Evolutionary conservation across 2,797 vertebrate species (phyloP).

Genomic region (Miichthys miiuy): DNA sequence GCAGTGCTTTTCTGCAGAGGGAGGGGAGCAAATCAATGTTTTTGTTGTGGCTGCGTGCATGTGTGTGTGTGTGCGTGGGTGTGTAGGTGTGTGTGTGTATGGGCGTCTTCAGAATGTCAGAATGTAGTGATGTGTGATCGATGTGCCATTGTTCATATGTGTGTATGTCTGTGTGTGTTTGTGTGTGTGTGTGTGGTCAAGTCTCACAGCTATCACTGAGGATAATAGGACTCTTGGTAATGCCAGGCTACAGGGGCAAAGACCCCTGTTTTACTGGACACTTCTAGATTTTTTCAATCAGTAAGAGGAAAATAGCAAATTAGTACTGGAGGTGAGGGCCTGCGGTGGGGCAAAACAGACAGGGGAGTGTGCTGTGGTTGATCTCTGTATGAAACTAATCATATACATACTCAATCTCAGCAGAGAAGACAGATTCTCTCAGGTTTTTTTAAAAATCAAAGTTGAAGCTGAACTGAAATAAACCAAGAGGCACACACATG

Average conservation of each 20-base stretch:
- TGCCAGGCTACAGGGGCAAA: constrained; percentile 82
- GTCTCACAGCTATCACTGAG: constrained; percentile 74
- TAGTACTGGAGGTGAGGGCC: constrained; percentile 69
- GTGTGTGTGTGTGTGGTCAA: constrained; percentile 36
- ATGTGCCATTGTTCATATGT: constrained; percentile 69
- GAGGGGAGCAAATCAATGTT: constrained; percentile 95
- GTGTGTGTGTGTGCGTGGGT: constrained; percentile 7
- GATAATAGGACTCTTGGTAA: constrained; percentile 83
- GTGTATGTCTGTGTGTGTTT: constrained; percentile 35
- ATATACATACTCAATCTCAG: constrained; percentile 53
- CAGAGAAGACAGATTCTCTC: constrained; percentile 24
- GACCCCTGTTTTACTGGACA: constrained; percentile 79
- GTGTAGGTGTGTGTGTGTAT: constrained; percentile 34
- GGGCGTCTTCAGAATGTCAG: constrained; percentile 70
- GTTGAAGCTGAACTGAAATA: constrained; percentile 17
- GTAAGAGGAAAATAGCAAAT: constrained; percentile 81
- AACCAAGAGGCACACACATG: not conserved
- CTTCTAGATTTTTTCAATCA: constrained; percentile 82
- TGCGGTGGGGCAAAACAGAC: constrained; percentile 47
- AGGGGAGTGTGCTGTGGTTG: constrained; percentile 8
- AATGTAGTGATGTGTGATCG: constrained; percentile 78
- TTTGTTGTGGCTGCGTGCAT: constrained; percentile 75
- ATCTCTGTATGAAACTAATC: constrained; percentile 48
- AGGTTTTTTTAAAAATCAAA: constrained; percentile 8
- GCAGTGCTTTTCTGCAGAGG: constrained; percentile 92